Conservation (phyloP, 2,113 vertebrate genomes). For the Pseudorhombus dupliciocellatus region DNA sequence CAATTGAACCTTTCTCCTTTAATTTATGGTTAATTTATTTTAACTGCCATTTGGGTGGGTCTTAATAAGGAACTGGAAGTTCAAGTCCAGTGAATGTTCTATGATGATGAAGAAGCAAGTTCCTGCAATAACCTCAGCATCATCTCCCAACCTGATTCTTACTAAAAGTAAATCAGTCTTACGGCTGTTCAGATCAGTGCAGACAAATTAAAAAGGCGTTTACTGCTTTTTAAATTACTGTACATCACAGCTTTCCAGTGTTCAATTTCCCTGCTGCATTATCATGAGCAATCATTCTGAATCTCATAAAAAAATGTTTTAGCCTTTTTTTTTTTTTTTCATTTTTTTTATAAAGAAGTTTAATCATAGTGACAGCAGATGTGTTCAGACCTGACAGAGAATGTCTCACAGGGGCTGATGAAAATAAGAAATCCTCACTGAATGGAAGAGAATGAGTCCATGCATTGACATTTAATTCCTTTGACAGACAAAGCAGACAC, state of each 20-base stretch:
- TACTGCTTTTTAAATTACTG: background rate
- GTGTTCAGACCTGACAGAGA: background rate
- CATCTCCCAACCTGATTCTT: conserved; percentile 5
- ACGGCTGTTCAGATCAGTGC: conserved; percentile 2
- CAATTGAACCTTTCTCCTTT: conserved; percentile 4
- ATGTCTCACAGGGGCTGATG: conserved; percentile 14
- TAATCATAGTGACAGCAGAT: conserved; percentile 9
- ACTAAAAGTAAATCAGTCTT: conserved; percentile 4
- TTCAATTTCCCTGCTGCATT: background rate
- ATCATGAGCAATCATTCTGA: background rate
- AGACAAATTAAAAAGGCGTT: background rate
- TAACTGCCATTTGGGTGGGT: background rate
- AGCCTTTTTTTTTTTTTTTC: background rate
- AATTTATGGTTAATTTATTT: conserved; percentile 20
- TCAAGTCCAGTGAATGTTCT: conserved; percentile 28
- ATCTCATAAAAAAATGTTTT: background rate
- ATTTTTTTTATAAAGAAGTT: background rate
- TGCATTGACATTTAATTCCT: too few species aligned
- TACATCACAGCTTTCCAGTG: background rate
- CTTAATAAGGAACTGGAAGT: conserved; percentile 18
- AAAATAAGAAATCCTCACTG: conserved; percentile 3
- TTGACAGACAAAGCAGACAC: too few species aligned
- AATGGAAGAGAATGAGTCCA: background rate
- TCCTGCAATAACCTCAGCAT: conserved; percentile 9
- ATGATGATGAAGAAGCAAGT: conserved; percentile 1